Percentiles rank a stretch among this genome's conserved stretches.
phyloP scores from a whole-genome alignment of 2,797 vertebrate species.

The Sebastes aleutianus region DNA sequence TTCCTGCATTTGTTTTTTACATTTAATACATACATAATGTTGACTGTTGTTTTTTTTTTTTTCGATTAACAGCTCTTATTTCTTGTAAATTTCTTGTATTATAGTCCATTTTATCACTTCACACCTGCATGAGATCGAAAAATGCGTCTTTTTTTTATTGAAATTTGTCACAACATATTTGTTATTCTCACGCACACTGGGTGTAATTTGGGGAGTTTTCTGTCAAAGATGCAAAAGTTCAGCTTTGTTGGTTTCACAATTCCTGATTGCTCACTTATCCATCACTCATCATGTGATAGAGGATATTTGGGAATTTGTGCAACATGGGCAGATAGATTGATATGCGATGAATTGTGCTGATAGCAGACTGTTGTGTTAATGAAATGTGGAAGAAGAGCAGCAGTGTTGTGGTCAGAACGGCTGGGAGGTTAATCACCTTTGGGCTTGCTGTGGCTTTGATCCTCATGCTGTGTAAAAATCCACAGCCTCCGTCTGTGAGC shows the following conservation, averaged over 20 bases:
- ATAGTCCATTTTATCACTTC: not conserved
- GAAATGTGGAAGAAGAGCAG: conserved; percentile 47
- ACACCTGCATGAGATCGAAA: not conserved
- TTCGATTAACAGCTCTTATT: not conserved
- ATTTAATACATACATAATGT: not conserved
- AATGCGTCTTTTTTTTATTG: not conserved
- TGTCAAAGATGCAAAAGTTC: conserved; percentile 18
- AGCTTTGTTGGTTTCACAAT: not conserved
- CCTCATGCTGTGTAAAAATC: conserved; percentile 71
- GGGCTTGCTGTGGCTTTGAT: conserved; percentile 71
- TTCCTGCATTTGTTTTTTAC: conserved; percentile 3
- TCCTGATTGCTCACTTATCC: not conserved
- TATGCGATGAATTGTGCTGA: conserved; percentile 17
- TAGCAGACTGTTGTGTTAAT: conserved; percentile 31
- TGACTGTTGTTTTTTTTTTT: not conserved
- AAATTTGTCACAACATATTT: not conserved
- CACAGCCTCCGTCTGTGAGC: conserved; percentile 65
- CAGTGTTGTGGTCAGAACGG: conserved; percentile 58
- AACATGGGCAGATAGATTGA: conserved; percentile 7
- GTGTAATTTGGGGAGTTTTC: not conserved
- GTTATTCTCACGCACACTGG: not conserved
- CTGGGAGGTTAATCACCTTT: conserved; percentile 74
- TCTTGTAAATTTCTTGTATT: not conserved
- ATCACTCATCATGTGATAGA: not conserved
- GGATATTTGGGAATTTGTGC: conserved; percentile 7